Conservation (phyloP, 2,888 invertebrate genomes). For the Ferrisia virgata region DNA sequence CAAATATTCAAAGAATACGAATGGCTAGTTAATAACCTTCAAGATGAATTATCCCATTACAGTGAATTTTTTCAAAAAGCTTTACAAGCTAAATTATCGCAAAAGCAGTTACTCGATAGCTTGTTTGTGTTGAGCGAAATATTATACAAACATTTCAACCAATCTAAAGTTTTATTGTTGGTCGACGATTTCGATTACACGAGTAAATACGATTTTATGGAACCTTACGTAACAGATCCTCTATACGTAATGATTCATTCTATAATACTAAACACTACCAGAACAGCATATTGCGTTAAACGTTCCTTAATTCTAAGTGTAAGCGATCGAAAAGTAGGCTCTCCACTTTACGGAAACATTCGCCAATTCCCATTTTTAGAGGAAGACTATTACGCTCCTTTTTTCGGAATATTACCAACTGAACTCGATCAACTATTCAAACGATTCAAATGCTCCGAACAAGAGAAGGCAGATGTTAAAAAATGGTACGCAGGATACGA, state of each 20-base stretch:
- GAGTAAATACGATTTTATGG: background rate
- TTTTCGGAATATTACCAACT: background rate
- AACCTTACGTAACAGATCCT: background rate
- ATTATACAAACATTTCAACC: background rate
- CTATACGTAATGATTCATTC: background rate
- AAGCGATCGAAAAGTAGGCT: background rate
- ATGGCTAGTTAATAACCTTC: background rate
- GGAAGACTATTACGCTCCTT: background rate
- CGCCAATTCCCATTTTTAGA: background rate
- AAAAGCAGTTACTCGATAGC: background rate
- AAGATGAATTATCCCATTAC: background rate
- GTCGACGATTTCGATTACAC: background rate
- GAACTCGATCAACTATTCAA: background rate
- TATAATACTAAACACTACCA: background rate
- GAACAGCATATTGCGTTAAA: background rate
- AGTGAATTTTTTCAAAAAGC: background rate
- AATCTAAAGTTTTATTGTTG: background rate
- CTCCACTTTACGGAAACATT: background rate
- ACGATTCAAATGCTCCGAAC: background rate
- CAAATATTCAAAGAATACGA: background rate
- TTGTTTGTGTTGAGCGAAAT: background rate
- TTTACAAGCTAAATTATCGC: background rate
- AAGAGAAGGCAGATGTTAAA: background rate
- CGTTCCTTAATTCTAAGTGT: background rate
- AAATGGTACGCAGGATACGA: background rate